These are phyloP conservation scores for Dryococelus australis DNA, from an alignment of 2,888 invertebrate genomes.

Conservation along the genomic window DNA sequence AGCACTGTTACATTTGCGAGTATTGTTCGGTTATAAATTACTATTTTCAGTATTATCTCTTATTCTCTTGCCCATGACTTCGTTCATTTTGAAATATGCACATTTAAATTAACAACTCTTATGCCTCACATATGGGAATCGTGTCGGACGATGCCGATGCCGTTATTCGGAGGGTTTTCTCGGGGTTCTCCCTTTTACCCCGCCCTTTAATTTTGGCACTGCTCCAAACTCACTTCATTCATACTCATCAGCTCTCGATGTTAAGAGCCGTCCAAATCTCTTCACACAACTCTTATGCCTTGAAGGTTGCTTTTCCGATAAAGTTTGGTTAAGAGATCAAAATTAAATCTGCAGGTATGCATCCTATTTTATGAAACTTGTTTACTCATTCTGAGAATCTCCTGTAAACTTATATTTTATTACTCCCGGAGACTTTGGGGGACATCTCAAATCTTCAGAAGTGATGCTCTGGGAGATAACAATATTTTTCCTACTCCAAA, in stretches of 20 bases:
- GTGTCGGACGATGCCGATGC: too few species aligned
- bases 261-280: too few species aligned
- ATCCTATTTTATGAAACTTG: constrained; percentile 8
- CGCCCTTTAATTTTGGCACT: too few species aligned
- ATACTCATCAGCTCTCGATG: too few species aligned
- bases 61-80: neutral
- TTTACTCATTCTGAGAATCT: neutral
- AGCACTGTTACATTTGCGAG: neutral
- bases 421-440: neutral
- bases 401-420: neutral
- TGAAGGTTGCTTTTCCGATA: neutral
- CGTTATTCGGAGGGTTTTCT: too few species aligned
- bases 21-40: constrained; percentile 11
- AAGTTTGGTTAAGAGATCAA: neutral
- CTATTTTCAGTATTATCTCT: neutral
- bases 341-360: neutral
- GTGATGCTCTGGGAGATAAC: constrained; percentile 10
- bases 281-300: neutral
- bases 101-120: neutral
- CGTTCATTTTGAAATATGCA: neutral
- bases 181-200: too few species aligned
- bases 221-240: too few species aligned
- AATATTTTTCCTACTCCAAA: neutral
- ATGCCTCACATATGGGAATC: too few species aligned
- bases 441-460: neutral